Percentiles rank a stretch among this genome's conserved stretches.
These are phyloP conservation scores for Pantala flavescens DNA, from an alignment of 1,140 invertebrate genomes.

Conservation along the genomic window DNA sequence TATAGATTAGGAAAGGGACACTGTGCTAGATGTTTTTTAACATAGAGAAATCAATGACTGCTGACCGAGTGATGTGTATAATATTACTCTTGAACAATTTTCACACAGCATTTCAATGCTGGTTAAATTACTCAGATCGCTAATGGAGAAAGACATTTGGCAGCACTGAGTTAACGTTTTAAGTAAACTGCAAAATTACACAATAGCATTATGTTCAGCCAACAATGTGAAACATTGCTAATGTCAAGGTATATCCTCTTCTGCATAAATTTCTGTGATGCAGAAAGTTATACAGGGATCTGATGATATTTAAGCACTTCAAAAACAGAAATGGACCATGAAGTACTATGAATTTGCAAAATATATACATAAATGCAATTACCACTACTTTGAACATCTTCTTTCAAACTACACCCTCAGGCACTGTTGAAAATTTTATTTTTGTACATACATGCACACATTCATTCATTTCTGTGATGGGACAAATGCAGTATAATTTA, in stretches of 20 bases:
- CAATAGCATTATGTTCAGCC: background rate
- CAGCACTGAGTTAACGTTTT: background rate
- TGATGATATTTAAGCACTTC: background rate
- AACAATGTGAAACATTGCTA: background rate
- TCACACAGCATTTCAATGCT: background rate
- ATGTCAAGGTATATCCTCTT: background rate
- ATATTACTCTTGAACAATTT: background rate
- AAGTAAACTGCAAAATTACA: background rate
- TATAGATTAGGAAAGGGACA: background rate
- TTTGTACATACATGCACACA: slow-evolving; percentile 7
- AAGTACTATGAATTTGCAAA: background rate
- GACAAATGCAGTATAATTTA: background rate
- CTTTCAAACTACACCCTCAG: slow-evolving; percentile 8
- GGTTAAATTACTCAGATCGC: background rate
- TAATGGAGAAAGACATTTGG: slow-evolving; percentile 8
- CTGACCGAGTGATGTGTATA: background rate
- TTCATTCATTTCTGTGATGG: background rate
- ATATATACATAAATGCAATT: slow-evolving; percentile 1
- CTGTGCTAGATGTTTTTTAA: slow-evolving; percentile 1
- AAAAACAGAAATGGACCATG: background rate
- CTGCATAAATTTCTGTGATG: background rate
- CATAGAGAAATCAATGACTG: background rate
- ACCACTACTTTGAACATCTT: background rate
- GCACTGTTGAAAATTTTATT: background rate
- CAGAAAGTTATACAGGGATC: background rate